Percentiles rank a stretch among this genome's conserved stretches.
phyloP scores from a whole-genome alignment of 2,113 vertebrate species.

The Ammospiza nelsoni region DNA sequence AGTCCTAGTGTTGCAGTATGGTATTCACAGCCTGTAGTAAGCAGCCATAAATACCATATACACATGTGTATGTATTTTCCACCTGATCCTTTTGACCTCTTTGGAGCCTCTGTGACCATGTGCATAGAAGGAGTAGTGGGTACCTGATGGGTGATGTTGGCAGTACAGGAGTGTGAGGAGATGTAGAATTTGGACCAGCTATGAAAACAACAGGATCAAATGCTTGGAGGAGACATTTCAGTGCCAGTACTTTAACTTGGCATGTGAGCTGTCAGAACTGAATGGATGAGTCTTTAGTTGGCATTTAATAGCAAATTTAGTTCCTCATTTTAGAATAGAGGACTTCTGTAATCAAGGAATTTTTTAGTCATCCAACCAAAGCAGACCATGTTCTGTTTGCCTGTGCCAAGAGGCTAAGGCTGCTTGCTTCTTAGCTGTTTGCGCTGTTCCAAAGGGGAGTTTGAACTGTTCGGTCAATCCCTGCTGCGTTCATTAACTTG shows the following conservation, averaged over 20 bases:
- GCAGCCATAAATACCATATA: not conserved
- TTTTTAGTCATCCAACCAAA: not conserved
- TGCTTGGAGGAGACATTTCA: not conserved
- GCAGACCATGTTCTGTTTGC: not conserved
- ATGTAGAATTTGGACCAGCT: not conserved
- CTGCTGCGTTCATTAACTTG: slow-evolving; percentile 59
- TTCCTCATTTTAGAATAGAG: not conserved
- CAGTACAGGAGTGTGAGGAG: not conserved
- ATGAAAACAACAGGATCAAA: not conserved
- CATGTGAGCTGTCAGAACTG: not conserved
- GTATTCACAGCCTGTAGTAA: not conserved
- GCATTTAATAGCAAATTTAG: not conserved
- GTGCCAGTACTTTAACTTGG: not conserved
- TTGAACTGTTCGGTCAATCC: slow-evolving; percentile 39
- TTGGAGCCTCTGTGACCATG: not conserved
- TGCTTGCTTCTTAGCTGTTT: not conserved
- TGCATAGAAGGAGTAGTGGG: not conserved
- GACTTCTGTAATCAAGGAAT: not conserved
- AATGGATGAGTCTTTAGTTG: not conserved
- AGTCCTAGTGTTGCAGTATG: not conserved
- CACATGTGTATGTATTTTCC: not conserved
- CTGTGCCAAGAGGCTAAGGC: not conserved
- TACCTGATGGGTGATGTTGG: not conserved
- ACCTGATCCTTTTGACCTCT: not conserved
- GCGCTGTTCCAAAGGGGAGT: not conserved